A percentile compares a stretch with the other conserved stretches of the same genome.
Evolutionary conservation across 2,113 vertebrate species (phyloP).

Genomic region (Cynocephalus volans): DNA sequence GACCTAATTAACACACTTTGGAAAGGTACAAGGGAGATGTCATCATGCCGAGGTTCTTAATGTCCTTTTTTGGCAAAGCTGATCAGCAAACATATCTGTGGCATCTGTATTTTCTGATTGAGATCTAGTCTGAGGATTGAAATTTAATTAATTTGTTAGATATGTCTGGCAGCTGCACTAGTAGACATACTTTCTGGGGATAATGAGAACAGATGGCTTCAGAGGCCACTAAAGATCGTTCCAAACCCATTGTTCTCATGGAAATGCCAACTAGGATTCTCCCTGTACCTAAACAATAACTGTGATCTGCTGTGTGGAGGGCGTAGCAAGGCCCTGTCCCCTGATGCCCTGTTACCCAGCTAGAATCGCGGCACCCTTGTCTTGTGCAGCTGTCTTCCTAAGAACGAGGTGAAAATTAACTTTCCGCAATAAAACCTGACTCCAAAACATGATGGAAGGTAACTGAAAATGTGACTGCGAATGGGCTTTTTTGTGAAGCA

Average conservation of each 20-base stretch:
- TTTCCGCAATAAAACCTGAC: not conserved
- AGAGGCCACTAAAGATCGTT: not conserved
- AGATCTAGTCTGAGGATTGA: not conserved
- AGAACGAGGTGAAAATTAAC: not conserved
- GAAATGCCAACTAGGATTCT: not conserved
- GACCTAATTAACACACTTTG: not conserved
- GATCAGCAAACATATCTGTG: not conserved
- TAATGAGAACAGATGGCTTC: conserved; percentile 28
- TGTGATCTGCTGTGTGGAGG: not conserved
- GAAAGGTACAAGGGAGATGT: not conserved
- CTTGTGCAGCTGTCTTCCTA: not conserved
- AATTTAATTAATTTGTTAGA: conserved; percentile 42
- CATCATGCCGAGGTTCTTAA: not conserved
- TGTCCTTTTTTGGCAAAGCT: not conserved
- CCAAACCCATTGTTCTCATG: not conserved
- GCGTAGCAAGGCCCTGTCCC: not conserved
- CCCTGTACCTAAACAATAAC: not conserved
- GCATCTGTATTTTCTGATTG: conserved; percentile 42
- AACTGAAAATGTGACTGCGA: fast-evolving
- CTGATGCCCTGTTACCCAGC: not conserved
- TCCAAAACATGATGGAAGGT: not conserved
- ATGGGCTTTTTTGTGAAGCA: not conserved
- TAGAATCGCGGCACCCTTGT: not conserved
- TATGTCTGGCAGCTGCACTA: conserved; percentile 10
- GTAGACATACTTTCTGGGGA: not conserved